Percentiles rank a stretch among this genome's conserved stretches.
phyloP scores from a whole-genome alignment of 1,140 invertebrate genomes.

The Scaptodrosophila lebanonensis region DNA sequence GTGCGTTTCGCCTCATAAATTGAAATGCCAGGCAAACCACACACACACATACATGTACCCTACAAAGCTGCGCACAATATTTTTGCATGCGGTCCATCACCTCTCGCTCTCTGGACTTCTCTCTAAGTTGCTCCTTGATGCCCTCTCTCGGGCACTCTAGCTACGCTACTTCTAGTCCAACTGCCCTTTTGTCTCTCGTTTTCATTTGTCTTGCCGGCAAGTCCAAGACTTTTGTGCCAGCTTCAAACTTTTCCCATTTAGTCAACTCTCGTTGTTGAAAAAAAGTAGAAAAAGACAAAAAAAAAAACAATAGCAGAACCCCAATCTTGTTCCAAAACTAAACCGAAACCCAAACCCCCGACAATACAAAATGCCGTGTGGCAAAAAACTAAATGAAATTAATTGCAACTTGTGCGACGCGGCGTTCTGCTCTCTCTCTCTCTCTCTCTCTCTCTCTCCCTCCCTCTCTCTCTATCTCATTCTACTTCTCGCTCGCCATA shows the following conservation, averaged over 20 bases:
- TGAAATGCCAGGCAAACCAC: slow-evolving; percentile 10
- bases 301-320: background rate
- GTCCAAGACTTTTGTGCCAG: slow-evolving; percentile 61
- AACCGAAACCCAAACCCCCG: slow-evolving; percentile 1
- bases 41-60: too few relatives aligned
- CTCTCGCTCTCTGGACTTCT: slow-evolving; percentile 20
- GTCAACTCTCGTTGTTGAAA: slow-evolving; percentile 36
- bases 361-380: slow-evolving; percentile 46
- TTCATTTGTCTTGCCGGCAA: slow-evolving; percentile 65
- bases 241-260: slow-evolving; percentile 74
- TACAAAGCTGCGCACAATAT: slow-evolving; percentile 17
- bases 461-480: slow-evolving; percentile 24
- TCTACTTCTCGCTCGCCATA: background rate
- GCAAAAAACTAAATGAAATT: slow-evolving; percentile 71
- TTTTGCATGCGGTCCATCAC: slow-evolving; percentile 12
- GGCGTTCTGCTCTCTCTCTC: slow-evolving; percentile 42
- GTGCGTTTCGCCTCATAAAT: slow-evolving; percentile 31
- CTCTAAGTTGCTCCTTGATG: slow-evolving; percentile 4
- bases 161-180: slow-evolving; percentile 7
- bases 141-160: slow-evolving; percentile 8
- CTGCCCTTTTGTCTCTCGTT: slow-evolving; percentile 28
- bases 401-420: slow-evolving; percentile 69
- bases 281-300: background rate
- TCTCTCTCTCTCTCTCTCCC: background rate
- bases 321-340: too few relatives aligned